Conservation (phyloP, 2,113 vertebrate species). For the Brachyistius frenatus region DNA sequence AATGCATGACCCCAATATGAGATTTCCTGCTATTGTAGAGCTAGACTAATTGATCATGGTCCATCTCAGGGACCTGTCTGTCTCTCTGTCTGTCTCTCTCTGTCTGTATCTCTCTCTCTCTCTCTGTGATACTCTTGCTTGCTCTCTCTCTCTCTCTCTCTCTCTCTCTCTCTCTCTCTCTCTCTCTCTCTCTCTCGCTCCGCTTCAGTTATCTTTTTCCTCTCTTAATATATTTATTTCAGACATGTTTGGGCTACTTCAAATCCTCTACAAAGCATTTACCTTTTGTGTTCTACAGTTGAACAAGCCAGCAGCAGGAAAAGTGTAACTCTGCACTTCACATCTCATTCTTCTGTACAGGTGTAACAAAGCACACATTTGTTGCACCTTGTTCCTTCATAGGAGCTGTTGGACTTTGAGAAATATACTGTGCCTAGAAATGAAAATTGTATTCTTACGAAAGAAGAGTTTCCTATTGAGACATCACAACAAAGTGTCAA, state of each 20-base stretch:
- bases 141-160: background rate
- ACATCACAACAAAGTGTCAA: background rate
- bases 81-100: constrained; percentile 17
- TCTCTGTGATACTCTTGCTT: constrained; percentile 1
- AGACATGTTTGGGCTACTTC: constrained; percentile 11
- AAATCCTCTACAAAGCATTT: background rate
- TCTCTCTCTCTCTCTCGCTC: constrained; percentile 1
- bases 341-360: constrained; percentile 17
- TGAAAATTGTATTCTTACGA: too few relatives aligned
- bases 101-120: constrained; percentile 11
- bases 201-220: constrained; percentile 1
- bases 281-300: background rate
- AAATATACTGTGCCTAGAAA: background rate
- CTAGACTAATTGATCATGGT: constrained; percentile 80
- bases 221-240: constrained; percentile 8
- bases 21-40: constrained; percentile 80
- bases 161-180: background rate
- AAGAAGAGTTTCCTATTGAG: background rate
- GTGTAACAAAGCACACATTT: constrained; percentile 28
- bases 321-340: background rate
- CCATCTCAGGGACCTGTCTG: constrained; percentile 57
- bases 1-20: constrained; percentile 82
- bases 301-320: constrained; percentile 22
- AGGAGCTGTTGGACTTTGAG: background rate
- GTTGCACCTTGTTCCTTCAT: constrained; percentile 14